A percentile compares a stretch with the other conserved stretches of the same genome.
phyloP scores from a whole-genome alignment of 2,113 vertebrate species.

The Notothenia rossii region DNA sequence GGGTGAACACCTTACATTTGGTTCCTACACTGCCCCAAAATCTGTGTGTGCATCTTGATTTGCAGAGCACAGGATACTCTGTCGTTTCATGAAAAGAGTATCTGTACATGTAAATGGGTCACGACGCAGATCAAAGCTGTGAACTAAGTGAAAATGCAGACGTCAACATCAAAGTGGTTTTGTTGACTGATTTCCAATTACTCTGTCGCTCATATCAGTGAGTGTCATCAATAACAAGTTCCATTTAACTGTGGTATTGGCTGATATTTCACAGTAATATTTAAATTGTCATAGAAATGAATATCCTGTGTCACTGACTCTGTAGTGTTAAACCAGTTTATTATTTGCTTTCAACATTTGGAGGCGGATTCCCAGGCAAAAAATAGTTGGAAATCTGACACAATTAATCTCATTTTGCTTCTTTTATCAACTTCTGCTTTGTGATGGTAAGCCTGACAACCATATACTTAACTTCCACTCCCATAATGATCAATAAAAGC shows the following conservation, averaged over 20 bases:
- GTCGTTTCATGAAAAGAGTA: background rate
- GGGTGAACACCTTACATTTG: too few species aligned
- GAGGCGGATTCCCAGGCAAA: background rate
- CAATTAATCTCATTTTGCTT: background rate
- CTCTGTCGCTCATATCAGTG: background rate
- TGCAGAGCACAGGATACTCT: constrained; percentile 3
- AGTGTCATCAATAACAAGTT: background rate
- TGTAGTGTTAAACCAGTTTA: too few species aligned
- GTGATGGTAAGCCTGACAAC: background rate
- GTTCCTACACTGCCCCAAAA: too few species aligned
- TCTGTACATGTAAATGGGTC: background rate
- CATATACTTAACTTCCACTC: background rate
- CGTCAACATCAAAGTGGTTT: constrained; percentile 13
- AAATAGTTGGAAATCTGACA: background rate
- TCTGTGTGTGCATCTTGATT: background rate
- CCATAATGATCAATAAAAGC: background rate
- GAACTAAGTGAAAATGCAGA: background rate
- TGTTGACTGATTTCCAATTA: constrained; percentile 11
- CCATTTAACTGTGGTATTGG: background rate
- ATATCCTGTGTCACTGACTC: background rate
- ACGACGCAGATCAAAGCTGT: constrained; percentile 7
- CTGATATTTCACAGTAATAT: background rate
- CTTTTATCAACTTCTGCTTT: constrained; percentile 2
- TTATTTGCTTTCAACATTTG: background rate
- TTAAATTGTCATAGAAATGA: background rate